phyloP scores from a whole-genome alignment of 2,113 vertebrate species.

The Prietella phreatophila region DNA sequence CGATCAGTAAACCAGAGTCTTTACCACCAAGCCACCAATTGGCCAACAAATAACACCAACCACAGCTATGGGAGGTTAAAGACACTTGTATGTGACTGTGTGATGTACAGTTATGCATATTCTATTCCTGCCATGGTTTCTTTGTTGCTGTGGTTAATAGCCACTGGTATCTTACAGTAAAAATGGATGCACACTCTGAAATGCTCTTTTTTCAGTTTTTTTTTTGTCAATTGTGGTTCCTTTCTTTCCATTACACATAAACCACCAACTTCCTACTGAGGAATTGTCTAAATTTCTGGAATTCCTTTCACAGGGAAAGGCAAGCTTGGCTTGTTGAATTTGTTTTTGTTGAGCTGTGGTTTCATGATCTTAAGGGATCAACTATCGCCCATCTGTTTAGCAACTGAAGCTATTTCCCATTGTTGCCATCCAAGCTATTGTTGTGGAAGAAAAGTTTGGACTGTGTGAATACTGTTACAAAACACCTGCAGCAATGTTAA shows the following conservation, averaged over 20 bases:
- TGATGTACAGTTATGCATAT: constrained; percentile 9
- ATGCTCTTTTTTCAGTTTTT: constrained; percentile 18
- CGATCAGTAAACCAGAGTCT: too few species aligned
- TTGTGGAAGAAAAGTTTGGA: constrained; percentile 1
- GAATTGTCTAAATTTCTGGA: constrained; percentile 54
- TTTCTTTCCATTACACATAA: constrained; percentile 43
- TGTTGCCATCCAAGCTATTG: constrained; percentile 15
- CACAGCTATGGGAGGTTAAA: neutral
- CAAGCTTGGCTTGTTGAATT: constrained; percentile 42
- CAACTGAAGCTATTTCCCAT: constrained; percentile 32
- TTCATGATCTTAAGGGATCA: constrained; percentile 50
- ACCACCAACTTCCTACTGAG: constrained; percentile 56
- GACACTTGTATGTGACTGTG: neutral
- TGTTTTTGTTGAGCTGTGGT: constrained; percentile 52
- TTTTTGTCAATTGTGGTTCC: constrained; percentile 11
- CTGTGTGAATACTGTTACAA: neutral
- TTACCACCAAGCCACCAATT: too few species aligned
- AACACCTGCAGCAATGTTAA: constrained; percentile 39
- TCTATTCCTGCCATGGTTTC: neutral
- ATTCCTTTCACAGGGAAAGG: constrained; percentile 52
- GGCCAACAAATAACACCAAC: neutral
- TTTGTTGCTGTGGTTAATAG: constrained; percentile 18
- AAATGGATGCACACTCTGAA: neutral
- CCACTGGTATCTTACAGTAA: constrained; percentile 14
- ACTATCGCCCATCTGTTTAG: constrained; percentile 46